Evolutionary conservation across 2,888 invertebrate species (phyloP).

Genomic region (Hemistola chrysoprasaria): DNA sequence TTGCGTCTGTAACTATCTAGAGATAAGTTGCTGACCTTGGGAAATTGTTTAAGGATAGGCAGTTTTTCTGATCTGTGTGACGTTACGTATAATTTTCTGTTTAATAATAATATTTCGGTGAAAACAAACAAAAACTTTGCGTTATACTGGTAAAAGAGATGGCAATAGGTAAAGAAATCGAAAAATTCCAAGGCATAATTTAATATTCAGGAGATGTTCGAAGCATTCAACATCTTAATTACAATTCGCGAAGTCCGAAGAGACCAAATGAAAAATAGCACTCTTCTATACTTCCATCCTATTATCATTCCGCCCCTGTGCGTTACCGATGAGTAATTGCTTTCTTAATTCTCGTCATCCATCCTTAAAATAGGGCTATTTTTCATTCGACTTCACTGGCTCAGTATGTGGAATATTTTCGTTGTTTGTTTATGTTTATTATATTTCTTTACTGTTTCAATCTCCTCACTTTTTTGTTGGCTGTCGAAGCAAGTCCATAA

Average conservation of each 20-base stretch:
- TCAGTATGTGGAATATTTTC: slow-evolving; percentile 15
- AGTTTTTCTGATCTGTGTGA: no score
- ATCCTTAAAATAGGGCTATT: slow-evolving; percentile 80
- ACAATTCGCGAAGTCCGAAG: slow-evolving; percentile 62
- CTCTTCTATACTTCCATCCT: slow-evolving; percentile 65
- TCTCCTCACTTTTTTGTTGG: no score
- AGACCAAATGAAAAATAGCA: slow-evolving; percentile 73
- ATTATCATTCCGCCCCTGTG: slow-evolving; percentile 79
- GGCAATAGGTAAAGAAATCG: slow-evolving; percentile 7
- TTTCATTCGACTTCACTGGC: slow-evolving; percentile 66
- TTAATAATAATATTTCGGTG: no score
- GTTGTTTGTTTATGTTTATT: not conserved
- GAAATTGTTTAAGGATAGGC: slow-evolving; percentile 22
- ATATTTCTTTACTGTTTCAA: no score
- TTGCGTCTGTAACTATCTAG: slow-evolving; percentile 17
- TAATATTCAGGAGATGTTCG: slow-evolving; percentile 30
- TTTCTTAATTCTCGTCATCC: slow-evolving; percentile 82
- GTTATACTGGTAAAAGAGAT: no score
- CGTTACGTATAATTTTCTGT: no score
- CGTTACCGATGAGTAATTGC: slow-evolving; percentile 80
- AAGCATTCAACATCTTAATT: slow-evolving; percentile 62
- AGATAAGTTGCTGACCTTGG: slow-evolving; percentile 45
- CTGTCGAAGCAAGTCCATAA: slow-evolving; percentile 10
- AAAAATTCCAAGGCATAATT: slow-evolving; percentile 14
- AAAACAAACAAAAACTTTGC: no score